Evolutionary conservation across 2,888 invertebrate genomes (phyloP).

Genomic region (Anthophora plumipes): DNA sequence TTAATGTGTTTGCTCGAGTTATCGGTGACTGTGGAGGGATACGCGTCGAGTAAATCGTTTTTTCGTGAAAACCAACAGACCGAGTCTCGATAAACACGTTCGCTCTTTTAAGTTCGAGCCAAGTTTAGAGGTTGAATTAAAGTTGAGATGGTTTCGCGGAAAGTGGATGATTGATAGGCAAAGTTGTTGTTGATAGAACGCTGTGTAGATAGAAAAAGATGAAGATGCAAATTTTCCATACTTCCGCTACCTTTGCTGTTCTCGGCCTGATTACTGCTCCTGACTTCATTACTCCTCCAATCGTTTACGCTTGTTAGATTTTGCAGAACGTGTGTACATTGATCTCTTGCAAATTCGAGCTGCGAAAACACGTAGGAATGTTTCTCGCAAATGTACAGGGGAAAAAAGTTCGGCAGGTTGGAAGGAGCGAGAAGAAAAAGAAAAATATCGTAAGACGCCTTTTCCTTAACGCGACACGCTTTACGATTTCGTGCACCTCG

Average conservation of each 20-base stretch:
- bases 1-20: constrained; percentile 24
- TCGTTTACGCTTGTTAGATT: too few species aligned
- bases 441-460: not conserved
- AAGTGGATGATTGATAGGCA: not conserved
- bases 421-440: too few species aligned
- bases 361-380: not conserved
- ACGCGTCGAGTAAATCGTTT: not conserved
- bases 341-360: too few species aligned
- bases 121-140: too few species aligned
- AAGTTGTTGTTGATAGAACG: too few species aligned
- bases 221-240: constrained; percentile 41
- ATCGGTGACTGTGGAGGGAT: constrained; percentile 8
- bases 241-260: not conserved
- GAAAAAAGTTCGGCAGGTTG: too few species aligned
- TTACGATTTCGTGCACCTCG: constrained; percentile 1
- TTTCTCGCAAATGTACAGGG: too few species aligned
- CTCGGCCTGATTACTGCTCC: too few species aligned
- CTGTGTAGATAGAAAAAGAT: too few species aligned
- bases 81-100: not conserved
- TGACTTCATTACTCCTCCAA: constrained; percentile 44
- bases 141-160: not conserved
- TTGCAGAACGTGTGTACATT: too few species aligned
- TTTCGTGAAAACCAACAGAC: too few species aligned
- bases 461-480: not conserved
- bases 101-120: too few species aligned